phyloP scores from a whole-genome alignment of 2,113 vertebrate genomes.

The Peromyscus polionotus region DNA sequence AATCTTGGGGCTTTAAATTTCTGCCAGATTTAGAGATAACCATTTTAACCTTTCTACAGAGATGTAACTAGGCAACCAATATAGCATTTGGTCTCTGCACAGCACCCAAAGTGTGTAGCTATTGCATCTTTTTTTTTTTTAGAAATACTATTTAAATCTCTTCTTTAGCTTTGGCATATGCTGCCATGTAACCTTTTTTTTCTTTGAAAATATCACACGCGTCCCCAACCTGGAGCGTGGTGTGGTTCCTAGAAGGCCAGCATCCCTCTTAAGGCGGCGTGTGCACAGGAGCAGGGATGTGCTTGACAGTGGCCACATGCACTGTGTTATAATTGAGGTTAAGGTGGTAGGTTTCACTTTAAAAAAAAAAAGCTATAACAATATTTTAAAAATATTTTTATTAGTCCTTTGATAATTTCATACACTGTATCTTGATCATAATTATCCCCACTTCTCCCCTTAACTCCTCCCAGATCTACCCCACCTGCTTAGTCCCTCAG shows the following conservation, averaged over 20 bases:
- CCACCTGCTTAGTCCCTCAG: not conserved
- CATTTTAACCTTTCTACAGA: conserved; percentile 73
- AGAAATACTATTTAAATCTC: conserved; percentile 60
- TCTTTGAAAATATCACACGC: conserved; percentile 60
- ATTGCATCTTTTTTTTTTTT: conserved; percentile 20
- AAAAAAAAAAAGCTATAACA: not conserved
- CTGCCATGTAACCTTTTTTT: conserved; percentile 56
- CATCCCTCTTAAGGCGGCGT: not conserved
- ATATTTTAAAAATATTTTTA: not conserved
- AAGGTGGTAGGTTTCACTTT: not conserved
- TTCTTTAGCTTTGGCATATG: conserved; percentile 28
- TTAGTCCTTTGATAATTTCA: not conserved
- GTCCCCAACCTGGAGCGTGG: not conserved
- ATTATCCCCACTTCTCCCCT: too few species aligned
- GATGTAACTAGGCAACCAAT: conserved; percentile 74
- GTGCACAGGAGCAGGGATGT: not conserved
- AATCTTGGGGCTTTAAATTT: conserved; percentile 60
- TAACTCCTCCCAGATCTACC: not conserved
- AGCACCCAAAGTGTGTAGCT: conserved; percentile 37
- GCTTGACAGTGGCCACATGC: not conserved
- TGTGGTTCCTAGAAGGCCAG: conserved; percentile 50
- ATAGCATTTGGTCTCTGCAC: conserved; percentile 16
- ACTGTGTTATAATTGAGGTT: not conserved
- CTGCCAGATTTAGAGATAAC: conserved; percentile 63
- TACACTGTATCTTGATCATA: not conserved